These are phyloP conservation scores for Psylliodes chrysocephalus DNA, from an alignment of 2,888 invertebrate genomes.

Conservation along the genomic window DNA sequence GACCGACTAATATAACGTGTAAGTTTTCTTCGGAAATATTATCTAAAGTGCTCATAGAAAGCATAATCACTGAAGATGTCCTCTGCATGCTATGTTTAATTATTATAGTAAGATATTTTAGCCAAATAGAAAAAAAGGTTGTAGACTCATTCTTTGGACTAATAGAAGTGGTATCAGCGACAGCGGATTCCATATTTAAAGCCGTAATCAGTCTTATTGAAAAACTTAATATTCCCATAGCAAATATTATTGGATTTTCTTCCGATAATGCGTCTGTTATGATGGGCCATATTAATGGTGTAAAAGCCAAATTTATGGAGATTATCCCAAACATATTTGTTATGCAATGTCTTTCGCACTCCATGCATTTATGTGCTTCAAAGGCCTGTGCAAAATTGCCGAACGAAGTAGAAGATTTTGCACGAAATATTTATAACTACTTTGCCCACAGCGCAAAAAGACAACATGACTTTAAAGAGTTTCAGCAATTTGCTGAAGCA, in stretches of 20 bases:
- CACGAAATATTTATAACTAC: conserved; percentile 26
- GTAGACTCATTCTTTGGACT: no score
- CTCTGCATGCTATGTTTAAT: no score
- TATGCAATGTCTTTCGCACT: conserved; percentile 25
- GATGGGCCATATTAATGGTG: no score
- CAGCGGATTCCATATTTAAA: no score
- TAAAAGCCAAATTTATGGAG: conserved; percentile 15
- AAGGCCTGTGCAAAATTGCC: conserved; percentile 21
- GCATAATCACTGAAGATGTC: no score
- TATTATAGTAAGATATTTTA: no score
- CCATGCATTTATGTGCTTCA: conserved; percentile 26
- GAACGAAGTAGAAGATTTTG: conserved; percentile 24
- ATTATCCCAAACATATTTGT: conserved; percentile 24
- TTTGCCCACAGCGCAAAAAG: conserved; percentile 28
- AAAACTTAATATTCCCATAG: not conserved
- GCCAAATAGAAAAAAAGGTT: no score
- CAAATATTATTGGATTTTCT: conserved; percentile 20
- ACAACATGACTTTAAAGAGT: conserved; percentile 15
- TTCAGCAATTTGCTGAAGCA: conserved; percentile 11
- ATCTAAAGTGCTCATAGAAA: no score
- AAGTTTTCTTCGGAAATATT: no score
- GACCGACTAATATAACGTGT: no score
- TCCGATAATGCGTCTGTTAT: conserved; percentile 30
- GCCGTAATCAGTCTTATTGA: no score
- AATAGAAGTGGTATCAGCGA: no score